phyloP scores from a whole-genome alignment of 2,797 vertebrate genomes.

The Hydrophis major region DNA sequence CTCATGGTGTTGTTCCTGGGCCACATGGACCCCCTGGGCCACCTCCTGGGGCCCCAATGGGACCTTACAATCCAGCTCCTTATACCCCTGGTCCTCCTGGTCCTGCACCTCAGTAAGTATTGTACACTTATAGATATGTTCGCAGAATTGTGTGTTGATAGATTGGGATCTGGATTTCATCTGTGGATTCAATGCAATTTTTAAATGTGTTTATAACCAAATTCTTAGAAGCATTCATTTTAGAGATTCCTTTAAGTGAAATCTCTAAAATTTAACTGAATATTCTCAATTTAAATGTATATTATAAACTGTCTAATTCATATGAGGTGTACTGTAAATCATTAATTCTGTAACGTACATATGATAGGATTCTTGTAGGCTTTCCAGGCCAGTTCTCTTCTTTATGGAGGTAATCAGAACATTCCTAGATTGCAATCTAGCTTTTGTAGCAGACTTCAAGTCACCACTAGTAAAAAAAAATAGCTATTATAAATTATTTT shows the following conservation, averaged over 20 bases:
- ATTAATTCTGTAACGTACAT: neutral
- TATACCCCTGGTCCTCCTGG: conserved; percentile 97
- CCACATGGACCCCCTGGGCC: conserved; percentile 95
- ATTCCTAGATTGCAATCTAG: neutral
- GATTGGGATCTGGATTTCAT: neutral
- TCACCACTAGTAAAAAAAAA: neutral
- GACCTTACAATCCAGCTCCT: conserved; percentile 95
- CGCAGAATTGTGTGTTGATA: neutral
- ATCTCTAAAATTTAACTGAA: neutral
- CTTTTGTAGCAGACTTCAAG: neutral
- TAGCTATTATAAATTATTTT: neutral
- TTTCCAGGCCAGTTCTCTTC: neutral
- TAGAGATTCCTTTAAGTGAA: neutral
- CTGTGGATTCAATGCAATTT: neutral
- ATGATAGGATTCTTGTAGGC: neutral
- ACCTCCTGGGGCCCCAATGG: conserved; percentile 95
- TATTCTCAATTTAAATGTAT: neutral
- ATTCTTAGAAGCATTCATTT: neutral
- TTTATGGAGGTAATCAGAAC: neutral
- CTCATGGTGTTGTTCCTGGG: conserved; percentile 94
- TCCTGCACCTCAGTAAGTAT: conserved; percentile 89
- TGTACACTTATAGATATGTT: neutral
- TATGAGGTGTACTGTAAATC: neutral
- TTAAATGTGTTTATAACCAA: neutral
- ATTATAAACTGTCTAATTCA: neutral